These are phyloP conservation scores for Urocyon cinereoargenteus DNA, from an alignment of 2,797 vertebrate genomes.

Conservation along the genomic window DNA sequence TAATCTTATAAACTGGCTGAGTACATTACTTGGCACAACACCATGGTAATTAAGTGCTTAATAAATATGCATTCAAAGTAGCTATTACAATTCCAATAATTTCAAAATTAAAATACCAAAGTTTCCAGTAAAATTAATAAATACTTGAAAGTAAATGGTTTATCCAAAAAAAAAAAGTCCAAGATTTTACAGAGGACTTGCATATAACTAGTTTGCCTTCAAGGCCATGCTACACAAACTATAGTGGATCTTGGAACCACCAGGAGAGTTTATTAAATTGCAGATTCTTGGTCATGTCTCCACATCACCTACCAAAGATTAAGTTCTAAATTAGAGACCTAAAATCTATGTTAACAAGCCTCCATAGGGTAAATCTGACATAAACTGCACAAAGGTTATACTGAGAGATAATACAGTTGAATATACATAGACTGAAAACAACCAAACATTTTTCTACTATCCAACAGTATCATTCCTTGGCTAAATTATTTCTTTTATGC, in stretches of 20 bases:
- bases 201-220: not conserved
- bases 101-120: slow-evolving; percentile 54
- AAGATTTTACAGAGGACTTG: slow-evolving; percentile 25
- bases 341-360: not conserved
- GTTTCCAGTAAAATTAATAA: not conserved
- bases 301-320: not conserved
- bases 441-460: not conserved
- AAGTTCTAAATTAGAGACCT: not conserved
- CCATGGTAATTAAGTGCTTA: not conserved
- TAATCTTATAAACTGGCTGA: not conserved
- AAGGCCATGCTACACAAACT: not conserved
- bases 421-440: not conserved
- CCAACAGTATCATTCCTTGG: not conserved
- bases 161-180: not conserved
- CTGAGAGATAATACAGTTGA: not conserved
- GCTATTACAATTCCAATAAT: not conserved
- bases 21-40: not conserved
- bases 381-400: not conserved
- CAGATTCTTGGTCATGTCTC: not conserved
- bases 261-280: not conserved
- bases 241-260: not conserved
- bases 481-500: slow-evolving; percentile 33
- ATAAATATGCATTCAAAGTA: not conserved
- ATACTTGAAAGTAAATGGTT: slow-evolving; percentile 18
- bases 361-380: not conserved